These are phyloP conservation scores for Linnaemya tessellans DNA, from an alignment of 2,888 invertebrate genomes.

Conservation along the genomic window DNA sequence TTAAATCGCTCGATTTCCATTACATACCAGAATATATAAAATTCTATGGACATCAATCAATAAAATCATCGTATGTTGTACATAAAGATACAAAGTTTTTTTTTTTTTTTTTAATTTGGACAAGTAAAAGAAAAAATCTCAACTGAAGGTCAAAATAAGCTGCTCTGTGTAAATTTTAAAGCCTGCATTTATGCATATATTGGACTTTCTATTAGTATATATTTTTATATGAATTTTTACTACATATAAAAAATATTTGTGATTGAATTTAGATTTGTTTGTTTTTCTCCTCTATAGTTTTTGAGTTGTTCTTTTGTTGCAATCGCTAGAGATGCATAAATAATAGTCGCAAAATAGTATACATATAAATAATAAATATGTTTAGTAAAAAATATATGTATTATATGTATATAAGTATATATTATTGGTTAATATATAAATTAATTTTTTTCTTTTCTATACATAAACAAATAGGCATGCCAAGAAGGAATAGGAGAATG, in stretches of 20 bases:
- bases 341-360: slow-evolving; percentile 65
- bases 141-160: slow-evolving; percentile 51
- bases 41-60: slow-evolving; percentile 25
- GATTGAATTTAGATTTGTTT: slow-evolving; percentile 19
- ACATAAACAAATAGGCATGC: slow-evolving; percentile 69
- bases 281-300: slow-evolving; percentile 5
- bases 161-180: slow-evolving; percentile 43
- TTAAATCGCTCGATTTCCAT: no score
- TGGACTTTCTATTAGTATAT: background rate
- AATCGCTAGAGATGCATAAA: slow-evolving; percentile 50
- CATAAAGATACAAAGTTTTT: background rate
- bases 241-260: slow-evolving; percentile 38
- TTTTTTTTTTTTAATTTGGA: background rate
- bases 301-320: slow-evolving; percentile 48
- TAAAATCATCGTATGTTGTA: slow-evolving; percentile 4
- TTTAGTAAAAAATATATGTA: slow-evolving; percentile 70
- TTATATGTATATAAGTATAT: slow-evolving; percentile 45
- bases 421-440: slow-evolving; percentile 57
- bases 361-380: slow-evolving; percentile 71
- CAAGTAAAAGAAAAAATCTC: slow-evolving; percentile 22
- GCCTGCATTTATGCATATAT: slow-evolving; percentile 14
- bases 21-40: background rate
- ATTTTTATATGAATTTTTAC: slow-evolving; percentile 24
- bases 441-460: slow-evolving; percentile 60
- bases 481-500: slow-evolving; percentile 46